A percentile compares a stretch with the other conserved stretches of the same genome.
Conservation (phyloP, 2,797 vertebrate species). For the Parambassis ranga region DNA sequence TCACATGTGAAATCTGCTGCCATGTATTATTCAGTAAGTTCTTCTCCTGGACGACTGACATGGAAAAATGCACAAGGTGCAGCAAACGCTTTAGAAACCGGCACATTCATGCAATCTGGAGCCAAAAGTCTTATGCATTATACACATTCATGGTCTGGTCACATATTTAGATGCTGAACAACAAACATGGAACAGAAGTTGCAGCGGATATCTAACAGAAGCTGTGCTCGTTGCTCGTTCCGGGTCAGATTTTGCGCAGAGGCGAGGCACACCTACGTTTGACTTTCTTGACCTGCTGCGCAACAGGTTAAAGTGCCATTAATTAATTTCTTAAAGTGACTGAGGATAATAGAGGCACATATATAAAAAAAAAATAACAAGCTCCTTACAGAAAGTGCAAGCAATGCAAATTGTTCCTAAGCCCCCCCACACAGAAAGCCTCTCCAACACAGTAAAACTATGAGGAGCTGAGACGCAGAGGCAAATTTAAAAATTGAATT, state of each 20-base stretch:
- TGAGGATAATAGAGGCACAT: too few species aligned
- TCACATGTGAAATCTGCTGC: conserved; percentile 41
- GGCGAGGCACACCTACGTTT: conserved; percentile 43
- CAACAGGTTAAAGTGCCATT: conserved; percentile 61
- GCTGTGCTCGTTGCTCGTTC: not conserved
- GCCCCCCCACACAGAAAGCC: not conserved
- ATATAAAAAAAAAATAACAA: not conserved
- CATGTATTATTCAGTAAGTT: conserved; percentile 62
- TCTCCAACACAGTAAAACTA: not conserved
- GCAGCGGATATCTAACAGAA: not conserved
- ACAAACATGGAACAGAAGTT: not conserved
- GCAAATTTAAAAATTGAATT: not conserved
- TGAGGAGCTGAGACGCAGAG: not conserved
- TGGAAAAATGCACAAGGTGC: conserved; percentile 15
- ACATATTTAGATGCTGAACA: not conserved
- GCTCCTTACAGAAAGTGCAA: not conserved
- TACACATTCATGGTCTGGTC: not conserved
- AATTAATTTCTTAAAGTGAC: not conserved
- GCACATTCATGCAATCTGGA: not conserved
- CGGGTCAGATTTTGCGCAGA: conserved; percentile 55
- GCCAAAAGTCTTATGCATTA: not conserved
- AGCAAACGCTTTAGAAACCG: conserved; percentile 12
- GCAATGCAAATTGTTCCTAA: too few species aligned
- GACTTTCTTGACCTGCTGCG: conserved; percentile 56
- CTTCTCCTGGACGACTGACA: conserved; percentile 20